phyloP scores from a whole-genome alignment of 1,140 invertebrate species.

The Pemphigus obesinymphae region DNA sequence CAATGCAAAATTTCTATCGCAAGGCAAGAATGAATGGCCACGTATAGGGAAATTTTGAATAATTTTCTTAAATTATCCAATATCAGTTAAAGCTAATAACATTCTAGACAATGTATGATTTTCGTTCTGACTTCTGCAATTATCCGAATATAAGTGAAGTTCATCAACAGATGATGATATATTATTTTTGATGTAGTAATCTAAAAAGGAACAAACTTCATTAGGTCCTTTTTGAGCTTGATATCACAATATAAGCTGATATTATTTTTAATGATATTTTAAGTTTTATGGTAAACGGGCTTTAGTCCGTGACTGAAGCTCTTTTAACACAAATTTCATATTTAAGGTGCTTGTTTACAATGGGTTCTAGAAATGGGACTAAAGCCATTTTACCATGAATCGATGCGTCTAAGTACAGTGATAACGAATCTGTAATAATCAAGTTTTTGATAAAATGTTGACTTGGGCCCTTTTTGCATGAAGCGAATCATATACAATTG shows the following conservation, averaged over 20 bases:
- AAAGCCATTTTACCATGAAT: background rate
- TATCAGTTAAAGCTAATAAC: slow-evolving; percentile 14
- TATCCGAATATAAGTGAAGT: slow-evolving; percentile 44
- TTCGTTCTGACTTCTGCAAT: slow-evolving; percentile 46
- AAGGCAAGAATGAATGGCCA: slow-evolving; percentile 41
- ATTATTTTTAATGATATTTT: background rate
- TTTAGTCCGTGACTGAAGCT: background rate
- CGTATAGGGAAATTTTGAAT: slow-evolving; percentile 38
- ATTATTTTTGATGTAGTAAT: slow-evolving; percentile 41
- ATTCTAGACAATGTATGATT: slow-evolving; percentile 44
- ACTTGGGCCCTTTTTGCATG: background rate
- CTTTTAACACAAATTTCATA: background rate
- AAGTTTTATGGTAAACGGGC: background rate
- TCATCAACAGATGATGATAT: slow-evolving; percentile 44
- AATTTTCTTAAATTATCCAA: slow-evolving; percentile 39
- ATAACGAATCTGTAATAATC: background rate
- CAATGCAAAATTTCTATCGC: slow-evolving; percentile 7
- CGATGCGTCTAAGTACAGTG: background rate
- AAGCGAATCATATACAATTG: too few relatives aligned
- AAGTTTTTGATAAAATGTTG: background rate
- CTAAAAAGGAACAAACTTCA: slow-evolving; percentile 48
- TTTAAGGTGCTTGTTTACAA: background rate
- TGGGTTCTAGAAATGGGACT: background rate
- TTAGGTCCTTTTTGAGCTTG: slow-evolving; percentile 46
- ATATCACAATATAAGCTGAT: background rate